Evolutionary conservation across 2,888 invertebrate genomes (phyloP).

Genomic region (Willowsia nigromaculata): DNA sequence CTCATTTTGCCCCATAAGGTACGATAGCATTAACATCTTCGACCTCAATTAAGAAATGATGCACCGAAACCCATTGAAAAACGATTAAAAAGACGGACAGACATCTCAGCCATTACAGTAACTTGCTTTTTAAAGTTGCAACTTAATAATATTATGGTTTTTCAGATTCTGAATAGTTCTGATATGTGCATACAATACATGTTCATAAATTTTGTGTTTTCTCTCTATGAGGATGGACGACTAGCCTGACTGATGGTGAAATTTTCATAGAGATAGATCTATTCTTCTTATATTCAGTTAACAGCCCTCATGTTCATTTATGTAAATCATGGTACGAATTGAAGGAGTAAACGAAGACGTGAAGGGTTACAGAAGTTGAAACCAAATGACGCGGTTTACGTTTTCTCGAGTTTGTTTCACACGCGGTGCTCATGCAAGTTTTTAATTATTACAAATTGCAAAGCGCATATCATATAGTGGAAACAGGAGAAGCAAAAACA

Average conservation of each 20-base stretch:
- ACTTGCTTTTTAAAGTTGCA: no score
- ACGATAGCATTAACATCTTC: no score
- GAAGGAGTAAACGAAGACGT: background rate
- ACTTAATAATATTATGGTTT: no score
- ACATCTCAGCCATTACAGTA: no score
- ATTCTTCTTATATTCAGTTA: background rate
- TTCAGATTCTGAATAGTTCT: no score
- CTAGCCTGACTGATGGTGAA: background rate
- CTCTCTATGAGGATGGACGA: background rate
- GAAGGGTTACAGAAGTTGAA: background rate
- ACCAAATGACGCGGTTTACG: background rate
- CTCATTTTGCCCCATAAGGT: no score
- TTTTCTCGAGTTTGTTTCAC: no score
- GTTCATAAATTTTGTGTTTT: background rate
- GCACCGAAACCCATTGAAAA: no score
- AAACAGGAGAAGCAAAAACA: background rate
- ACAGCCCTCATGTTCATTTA: background rate
- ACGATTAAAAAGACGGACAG: no score
- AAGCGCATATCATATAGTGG: background rate
- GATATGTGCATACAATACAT: no score
- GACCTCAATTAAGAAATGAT: no score
- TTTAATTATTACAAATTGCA: background rate
- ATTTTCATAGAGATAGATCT: background rate
- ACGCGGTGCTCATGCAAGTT: background rate
- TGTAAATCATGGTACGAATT: background rate